Evolutionary conservation across 2,113 vertebrate species (phyloP).

Genomic region (Cololabis saira): DNA sequence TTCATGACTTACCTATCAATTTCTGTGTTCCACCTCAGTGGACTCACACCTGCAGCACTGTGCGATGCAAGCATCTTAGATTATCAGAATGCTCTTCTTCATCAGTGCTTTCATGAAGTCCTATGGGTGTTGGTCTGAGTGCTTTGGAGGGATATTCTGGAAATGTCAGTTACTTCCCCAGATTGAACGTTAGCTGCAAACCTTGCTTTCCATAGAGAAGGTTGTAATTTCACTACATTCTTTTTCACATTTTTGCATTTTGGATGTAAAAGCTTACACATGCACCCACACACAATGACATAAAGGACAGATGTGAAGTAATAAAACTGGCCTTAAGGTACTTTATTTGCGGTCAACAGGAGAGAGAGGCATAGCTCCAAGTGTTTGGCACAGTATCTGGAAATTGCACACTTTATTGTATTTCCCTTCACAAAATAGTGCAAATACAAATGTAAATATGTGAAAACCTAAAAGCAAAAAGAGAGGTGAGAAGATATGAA

Average conservation of each 20-base stretch:
- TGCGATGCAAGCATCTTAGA: too few species aligned
- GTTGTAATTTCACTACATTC: neutral
- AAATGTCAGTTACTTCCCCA: too few species aligned
- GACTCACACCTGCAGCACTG: too few species aligned
- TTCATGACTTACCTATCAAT: too few species aligned
- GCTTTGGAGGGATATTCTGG: too few species aligned
- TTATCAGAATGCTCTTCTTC: too few species aligned
- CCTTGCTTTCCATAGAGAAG: too few species aligned
- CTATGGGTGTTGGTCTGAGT: too few species aligned
- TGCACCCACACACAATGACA: neutral
- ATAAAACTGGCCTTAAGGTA: slow-evolving; percentile 51
- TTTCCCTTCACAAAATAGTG: slow-evolving; percentile 51
- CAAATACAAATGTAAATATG: slow-evolving; percentile 17
- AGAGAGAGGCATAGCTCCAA: slow-evolving; percentile 37
- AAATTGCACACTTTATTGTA: slow-evolving; percentile 56
- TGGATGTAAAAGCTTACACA: neutral
- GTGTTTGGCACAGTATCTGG: slow-evolving; percentile 62
- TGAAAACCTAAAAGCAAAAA: slow-evolving; percentile 40
- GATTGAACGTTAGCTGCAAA: too few species aligned
- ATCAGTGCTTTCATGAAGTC: too few species aligned
- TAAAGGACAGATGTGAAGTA: slow-evolving; percentile 35
- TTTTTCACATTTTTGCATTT: neutral
- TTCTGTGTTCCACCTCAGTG: too few species aligned
- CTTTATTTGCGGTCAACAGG: slow-evolving; percentile 69
- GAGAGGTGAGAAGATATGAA: slow-evolving; percentile 12